Base-by-base conservation (phyloP, 2,797 vertebrate genomes). In the Threskiornis aethiopicus region DNA sequence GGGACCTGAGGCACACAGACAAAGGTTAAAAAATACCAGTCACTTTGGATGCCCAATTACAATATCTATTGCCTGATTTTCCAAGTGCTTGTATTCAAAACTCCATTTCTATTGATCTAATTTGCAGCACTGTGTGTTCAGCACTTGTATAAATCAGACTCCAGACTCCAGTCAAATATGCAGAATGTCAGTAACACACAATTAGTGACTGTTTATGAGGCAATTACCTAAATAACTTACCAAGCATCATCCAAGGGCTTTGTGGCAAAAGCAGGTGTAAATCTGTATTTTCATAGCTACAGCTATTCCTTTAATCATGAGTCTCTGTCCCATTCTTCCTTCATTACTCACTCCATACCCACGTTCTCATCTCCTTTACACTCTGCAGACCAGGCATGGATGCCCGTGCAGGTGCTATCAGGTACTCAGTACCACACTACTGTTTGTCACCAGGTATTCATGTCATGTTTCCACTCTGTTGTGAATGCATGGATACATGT, bases 131-230 rank as follows among this genome's bases (percentile, higher is more conserved):
- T 41, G 41, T 80, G 65, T 78, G 62, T 82, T 89, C 75, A 83
- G 37, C 35, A 84, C 71, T 57, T 64, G 57, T 26, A 75, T 49
- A 91, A 87, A 87, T 71, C 87, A 87, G 71, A 87, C 52, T 86
- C 73, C 54, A 93, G 77, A 78, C 46, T 83, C 64, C 64, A 87
- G 75, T 70, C 67, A 90, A 93, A 90, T 47, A 90, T 4, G 44
- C 9, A 77, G 37, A 89, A 58, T 84, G 79, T 35, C 7, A 14
- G 64, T 73, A 82, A 91, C 71, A 55, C 20, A 73, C 35, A 85
- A 80, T 85, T 87, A 95, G 76, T 47, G 57, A 73, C 67, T 91
- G 58, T 81, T 95, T 78, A 83, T 84, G 69, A 93, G 44, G 71
- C 44, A 87, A 91, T 78, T 94, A 89, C 69, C 78, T 78, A 94